These are phyloP conservation scores for Desmophyllum pertusum DNA, from an alignment of 92 coral and sea anemone species.

Conservation along the genomic window DNA sequence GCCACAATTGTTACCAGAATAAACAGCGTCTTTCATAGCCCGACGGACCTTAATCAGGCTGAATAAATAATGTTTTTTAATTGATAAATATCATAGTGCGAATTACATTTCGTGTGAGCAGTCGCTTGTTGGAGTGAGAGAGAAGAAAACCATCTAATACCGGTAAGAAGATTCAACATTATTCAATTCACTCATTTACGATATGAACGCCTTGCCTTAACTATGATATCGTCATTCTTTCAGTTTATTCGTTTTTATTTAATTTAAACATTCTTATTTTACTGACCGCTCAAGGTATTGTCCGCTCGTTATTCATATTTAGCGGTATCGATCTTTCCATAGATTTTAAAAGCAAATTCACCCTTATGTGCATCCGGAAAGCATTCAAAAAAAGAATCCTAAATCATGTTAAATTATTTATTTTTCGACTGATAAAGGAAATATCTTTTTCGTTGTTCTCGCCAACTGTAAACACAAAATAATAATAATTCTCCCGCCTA, in stretches of 20 bases:
- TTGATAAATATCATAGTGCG: background rate
- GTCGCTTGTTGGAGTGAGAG: background rate
- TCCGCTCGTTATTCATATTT: background rate
- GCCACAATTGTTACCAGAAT: background rate
- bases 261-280: background rate
- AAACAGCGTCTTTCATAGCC: background rate
- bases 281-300: background rate
- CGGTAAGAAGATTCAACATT: background rate
- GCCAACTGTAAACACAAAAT: background rate
- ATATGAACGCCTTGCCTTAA: background rate
- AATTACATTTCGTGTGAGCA: background rate
- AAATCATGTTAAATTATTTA: background rate
- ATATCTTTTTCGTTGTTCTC: background rate
- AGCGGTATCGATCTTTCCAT: background rate
- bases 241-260: too few relatives aligned
- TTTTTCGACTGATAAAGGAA: background rate
- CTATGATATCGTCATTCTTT: background rate
- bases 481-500: background rate
- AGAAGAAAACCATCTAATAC: background rate
- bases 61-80: constrained; percentile 4
- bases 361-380: background rate
- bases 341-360: too few relatives aligned
- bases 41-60: background rate
- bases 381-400: background rate
- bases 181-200: background rate